Conservation (phyloP, 2,888 invertebrate species). For the Xanthia icteritia region DNA sequence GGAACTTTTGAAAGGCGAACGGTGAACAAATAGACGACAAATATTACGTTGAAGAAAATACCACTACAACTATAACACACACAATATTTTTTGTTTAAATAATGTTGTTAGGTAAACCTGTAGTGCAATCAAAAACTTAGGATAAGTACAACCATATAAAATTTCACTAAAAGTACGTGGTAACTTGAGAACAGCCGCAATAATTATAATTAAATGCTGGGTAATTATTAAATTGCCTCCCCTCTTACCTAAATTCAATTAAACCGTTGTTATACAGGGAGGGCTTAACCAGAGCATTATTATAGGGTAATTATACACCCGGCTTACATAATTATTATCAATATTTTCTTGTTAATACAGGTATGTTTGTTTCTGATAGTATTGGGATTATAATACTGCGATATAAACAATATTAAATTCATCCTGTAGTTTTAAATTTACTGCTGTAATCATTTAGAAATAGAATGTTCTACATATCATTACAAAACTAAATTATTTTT, state of each 20-base stretch:
- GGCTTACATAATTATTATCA: conserved; percentile 8
- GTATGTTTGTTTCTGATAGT: not conserved
- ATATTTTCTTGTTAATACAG: conserved; percentile 5
- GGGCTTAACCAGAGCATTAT: conserved; percentile 34
- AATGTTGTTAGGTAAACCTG: not conserved
- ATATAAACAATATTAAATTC: not conserved
- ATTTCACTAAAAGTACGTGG: conserved; percentile 1
- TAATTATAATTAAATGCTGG: conserved; percentile 37
- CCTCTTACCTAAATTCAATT: conserved; percentile 35
- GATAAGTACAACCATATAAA: not conserved
- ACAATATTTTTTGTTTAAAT: not conserved
- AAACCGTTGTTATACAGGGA: conserved; percentile 37
- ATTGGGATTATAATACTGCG: not conserved
- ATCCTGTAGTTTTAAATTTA: not conserved
- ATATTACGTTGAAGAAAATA: not conserved
- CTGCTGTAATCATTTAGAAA: not conserved
- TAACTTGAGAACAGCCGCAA: conserved; percentile 22
- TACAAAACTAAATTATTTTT: too few species aligned
- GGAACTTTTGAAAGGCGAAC: not conserved
- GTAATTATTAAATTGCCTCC: conserved; percentile 57
- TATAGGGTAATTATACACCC: conserved; percentile 35
- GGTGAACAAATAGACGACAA: not conserved
- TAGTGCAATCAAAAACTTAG: not conserved
- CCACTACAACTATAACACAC: not conserved
- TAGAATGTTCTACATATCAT: not conserved